phyloP scores from a whole-genome alignment of 1,140 invertebrate genomes.

The Bombus difficillimus region DNA sequence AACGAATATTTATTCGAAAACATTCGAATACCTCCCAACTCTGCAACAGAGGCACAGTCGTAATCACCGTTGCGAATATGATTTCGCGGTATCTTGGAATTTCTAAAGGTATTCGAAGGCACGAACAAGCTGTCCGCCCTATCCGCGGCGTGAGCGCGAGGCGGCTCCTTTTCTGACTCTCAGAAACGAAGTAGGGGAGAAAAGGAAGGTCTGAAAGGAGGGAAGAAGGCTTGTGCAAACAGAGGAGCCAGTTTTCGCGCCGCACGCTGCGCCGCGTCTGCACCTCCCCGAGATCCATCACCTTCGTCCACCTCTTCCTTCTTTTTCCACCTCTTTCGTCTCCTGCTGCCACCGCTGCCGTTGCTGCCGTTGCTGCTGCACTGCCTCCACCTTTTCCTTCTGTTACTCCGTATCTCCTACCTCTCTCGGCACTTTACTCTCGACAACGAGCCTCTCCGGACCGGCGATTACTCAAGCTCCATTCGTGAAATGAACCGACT shows the following conservation, averaged over 20 bases:
- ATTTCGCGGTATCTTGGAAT: constrained; percentile 16
- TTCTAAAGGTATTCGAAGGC: constrained; percentile 15
- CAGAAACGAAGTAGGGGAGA: constrained; percentile 52
- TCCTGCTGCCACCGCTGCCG: constrained; percentile 27
- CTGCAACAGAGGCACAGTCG: background rate
- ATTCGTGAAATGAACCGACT: constrained; percentile 42
- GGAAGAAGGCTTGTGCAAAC: constrained; percentile 71
- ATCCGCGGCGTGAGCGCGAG: constrained; percentile 46
- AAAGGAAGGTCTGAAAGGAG: constrained; percentile 64
- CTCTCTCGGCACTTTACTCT: constrained; percentile 48
- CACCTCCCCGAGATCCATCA: constrained; percentile 72
- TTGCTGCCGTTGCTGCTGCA: constrained; percentile 31
- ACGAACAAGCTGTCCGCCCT: constrained; percentile 67
- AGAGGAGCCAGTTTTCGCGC: constrained; percentile 73
- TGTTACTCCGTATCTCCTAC: constrained; percentile 37
- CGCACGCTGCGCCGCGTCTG: constrained; percentile 66
- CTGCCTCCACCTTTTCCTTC: constrained; percentile 59
- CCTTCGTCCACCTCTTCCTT: constrained; percentile 57
- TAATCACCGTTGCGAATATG: background rate
- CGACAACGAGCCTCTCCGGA: constrained; percentile 56
- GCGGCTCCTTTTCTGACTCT: constrained; percentile 59
- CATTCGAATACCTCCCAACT: background rate
- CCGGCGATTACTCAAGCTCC: constrained; percentile 62
- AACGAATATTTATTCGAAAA: background rate
- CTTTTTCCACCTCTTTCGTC: constrained; percentile 46